Evolutionary conservation across 2,797 vertebrate genomes (phyloP).

Genomic region (Coracias cyanogaster): DNA sequence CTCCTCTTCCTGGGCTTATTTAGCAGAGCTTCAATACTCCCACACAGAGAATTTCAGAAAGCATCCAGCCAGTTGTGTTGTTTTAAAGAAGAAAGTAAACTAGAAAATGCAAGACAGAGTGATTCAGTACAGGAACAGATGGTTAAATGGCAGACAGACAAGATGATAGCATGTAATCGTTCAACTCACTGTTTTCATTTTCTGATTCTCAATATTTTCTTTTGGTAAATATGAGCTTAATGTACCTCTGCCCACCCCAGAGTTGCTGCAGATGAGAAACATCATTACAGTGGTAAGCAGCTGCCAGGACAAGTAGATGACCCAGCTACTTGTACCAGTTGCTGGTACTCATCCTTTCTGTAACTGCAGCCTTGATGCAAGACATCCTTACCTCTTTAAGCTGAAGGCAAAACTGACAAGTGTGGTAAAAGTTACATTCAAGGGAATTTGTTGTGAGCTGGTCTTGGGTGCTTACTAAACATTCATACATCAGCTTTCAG

Average conservation of each 20-base stretch:
- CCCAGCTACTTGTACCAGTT: fast-evolving
- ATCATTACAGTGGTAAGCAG: not conserved
- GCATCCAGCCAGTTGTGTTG: not conserved
- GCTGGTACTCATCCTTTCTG: not conserved
- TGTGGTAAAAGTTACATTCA: not conserved
- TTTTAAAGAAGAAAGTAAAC: not conserved
- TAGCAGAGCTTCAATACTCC: not conserved
- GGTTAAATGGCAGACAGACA: not conserved
- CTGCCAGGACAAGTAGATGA: not conserved
- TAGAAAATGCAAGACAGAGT: not conserved
- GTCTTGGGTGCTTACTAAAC: not conserved
- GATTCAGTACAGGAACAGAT: not conserved
- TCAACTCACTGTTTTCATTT: not conserved
- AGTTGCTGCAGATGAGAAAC: not conserved
- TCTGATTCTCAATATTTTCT: not conserved
- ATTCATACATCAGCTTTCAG: not conserved
- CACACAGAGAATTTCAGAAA: not conserved
- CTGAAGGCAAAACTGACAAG: not conserved
- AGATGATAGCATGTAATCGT: fast-evolving
- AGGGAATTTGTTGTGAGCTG: not conserved
- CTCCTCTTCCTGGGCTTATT: not conserved
- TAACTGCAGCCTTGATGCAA: not conserved
- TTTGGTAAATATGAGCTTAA: not conserved
- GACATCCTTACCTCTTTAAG: not conserved
- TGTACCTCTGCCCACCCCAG: not conserved